phyloP scores from a whole-genome alignment of 2,888 invertebrate genomes.

The Caenorhabditis imperialis region DNA sequence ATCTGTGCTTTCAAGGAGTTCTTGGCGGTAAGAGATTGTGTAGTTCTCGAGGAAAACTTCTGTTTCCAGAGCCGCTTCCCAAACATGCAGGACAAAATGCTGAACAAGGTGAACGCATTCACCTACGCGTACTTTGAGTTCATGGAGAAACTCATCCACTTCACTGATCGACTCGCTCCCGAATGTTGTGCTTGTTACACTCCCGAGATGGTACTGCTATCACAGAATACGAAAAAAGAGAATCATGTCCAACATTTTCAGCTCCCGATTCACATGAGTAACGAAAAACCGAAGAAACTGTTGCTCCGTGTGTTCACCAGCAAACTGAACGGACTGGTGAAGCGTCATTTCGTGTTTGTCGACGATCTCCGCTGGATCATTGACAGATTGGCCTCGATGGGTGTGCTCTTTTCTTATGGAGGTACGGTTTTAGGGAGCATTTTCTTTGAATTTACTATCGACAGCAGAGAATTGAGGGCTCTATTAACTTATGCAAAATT shows the following conservation, averaged over 20 bases:
- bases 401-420: neutral
- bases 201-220: neutral
- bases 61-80: conserved; percentile 21
- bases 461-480: no score
- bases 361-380: conserved; percentile 21
- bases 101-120: conserved; percentile 24
- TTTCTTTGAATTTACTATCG: no score
- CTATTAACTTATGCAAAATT: no score
- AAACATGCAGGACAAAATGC: conserved; percentile 18
- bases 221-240: no score
- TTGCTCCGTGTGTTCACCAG: conserved; percentile 4
- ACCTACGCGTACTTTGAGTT: conserved; percentile 18
- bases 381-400: neutral
- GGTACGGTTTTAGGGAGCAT: neutral
- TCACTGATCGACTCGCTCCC: neutral
- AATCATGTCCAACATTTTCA: no score
- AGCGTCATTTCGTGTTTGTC: conserved; percentile 11
- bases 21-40: conserved; percentile 2
- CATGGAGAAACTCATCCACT: neutral
- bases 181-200: neutral
- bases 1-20: neutral
- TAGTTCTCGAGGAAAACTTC: neutral
- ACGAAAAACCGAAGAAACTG: neutral
- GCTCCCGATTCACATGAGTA: neutral
- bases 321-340: neutral